Evolutionary conservation across 2,797 vertebrate species (phyloP).

Genomic region (Setipinna tenuifilis): DNA sequence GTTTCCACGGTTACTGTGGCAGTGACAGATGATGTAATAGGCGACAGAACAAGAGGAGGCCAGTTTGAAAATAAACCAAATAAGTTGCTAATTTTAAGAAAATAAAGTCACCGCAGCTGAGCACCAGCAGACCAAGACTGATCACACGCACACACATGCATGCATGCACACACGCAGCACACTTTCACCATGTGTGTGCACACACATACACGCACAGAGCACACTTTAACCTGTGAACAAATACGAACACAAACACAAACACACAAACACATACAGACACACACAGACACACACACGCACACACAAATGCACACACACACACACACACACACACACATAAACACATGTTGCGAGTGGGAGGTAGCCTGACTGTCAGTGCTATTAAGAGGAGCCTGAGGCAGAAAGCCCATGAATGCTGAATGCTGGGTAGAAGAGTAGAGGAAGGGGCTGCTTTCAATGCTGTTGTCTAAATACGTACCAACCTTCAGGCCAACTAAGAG

Average conservation of each 20-base stretch:
- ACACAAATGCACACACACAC: neutral
- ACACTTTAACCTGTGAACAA: too few relatives aligned
- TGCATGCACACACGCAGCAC: constrained; percentile 2
- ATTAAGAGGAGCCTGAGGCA: neutral
- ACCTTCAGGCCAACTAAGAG: neutral
- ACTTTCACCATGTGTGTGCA: neutral
- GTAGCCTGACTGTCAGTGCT: neutral
- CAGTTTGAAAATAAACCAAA: neutral
- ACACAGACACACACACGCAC: neutral
- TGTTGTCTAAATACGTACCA: neutral
- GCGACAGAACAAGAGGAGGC: neutral
- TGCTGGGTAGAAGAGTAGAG: neutral
- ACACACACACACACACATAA: neutral
- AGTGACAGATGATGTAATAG: neutral
- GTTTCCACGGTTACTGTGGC: neutral
- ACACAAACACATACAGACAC: neutral
- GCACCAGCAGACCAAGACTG: constrained; percentile 9
- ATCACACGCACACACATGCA: constrained; percentile 12
- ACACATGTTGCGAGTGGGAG: neutral
- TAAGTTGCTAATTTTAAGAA: neutral
- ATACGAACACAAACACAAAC: neutral
- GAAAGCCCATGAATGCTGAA: neutral
- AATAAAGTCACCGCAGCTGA: neutral
- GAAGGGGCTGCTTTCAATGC: neutral
- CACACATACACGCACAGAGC: too few relatives aligned